phyloP scores from a whole-genome alignment of 2,113 vertebrate species.

The Hemiscyllium ocellatum region DNA sequence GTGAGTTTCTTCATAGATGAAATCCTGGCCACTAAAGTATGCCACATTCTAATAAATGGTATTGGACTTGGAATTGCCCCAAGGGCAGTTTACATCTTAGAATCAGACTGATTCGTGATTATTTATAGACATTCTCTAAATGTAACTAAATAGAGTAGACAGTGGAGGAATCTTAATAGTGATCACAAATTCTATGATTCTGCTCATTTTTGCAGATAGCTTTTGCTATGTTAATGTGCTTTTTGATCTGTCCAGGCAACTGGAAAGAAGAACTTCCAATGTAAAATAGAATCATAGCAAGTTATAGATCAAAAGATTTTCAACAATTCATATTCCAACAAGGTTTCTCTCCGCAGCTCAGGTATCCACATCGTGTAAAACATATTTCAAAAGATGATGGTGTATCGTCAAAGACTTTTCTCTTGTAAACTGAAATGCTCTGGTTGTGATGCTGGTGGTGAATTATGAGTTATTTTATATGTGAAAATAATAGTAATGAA shows the following conservation, averaged over 20 bases:
- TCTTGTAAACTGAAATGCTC: neutral
- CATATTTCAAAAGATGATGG: neutral
- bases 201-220: neutral
- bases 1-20: conserved; percentile 15
- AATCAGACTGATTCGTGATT: conserved; percentile 4
- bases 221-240: neutral
- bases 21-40: conserved; percentile 7
- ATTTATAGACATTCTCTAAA: neutral
- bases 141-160: neutral
- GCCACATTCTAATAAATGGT: conserved; percentile 23
- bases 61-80: neutral
- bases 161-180: neutral
- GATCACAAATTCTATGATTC: neutral
- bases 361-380: neutral
- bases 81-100: conserved; percentile 3
- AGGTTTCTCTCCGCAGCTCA: neutral
- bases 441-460: neutral
- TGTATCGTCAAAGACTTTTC: neutral
- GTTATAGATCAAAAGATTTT: neutral
- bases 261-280: neutral
- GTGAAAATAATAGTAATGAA: neutral
- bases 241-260: neutral
- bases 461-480: neutral
- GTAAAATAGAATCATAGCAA: neutral
- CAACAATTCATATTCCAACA: neutral